A percentile compares a stretch with the other conserved stretches of the same genome.
Conservation (phyloP, 2,113 vertebrate species). For the Terrapene triunguis region DNA sequence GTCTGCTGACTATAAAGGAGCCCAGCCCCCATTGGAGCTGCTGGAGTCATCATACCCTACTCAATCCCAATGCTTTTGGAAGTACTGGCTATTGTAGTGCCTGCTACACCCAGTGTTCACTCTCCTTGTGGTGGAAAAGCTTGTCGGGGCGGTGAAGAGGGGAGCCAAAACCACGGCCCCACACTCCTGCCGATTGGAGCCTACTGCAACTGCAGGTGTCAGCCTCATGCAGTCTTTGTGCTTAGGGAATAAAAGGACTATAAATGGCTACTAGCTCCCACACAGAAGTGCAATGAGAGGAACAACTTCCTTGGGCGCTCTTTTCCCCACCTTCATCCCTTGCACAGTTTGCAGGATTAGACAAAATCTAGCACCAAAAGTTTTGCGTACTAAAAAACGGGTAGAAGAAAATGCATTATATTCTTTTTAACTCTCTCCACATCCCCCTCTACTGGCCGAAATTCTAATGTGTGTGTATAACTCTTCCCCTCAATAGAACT, state of each 20-base stretch:
- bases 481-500: background rate
- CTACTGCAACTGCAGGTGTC: background rate
- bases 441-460: background rate
- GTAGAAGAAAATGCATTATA: background rate
- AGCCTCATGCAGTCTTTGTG: background rate
- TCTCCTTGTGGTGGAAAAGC: background rate
- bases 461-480: background rate
- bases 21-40: background rate
- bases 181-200: background rate
- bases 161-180: background rate
- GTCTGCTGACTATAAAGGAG: background rate
- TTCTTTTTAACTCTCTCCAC: background rate
- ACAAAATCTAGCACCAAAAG: background rate
- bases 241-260: background rate
- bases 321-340: background rate
- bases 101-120: background rate
- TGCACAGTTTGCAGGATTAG: background rate
- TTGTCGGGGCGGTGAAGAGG: background rate
- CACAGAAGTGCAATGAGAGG: background rate
- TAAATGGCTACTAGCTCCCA: background rate
- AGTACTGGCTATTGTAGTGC: background rate
- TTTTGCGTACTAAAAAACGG: background rate
- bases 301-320: fast-evolving
- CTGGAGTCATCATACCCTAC: fast-evolving
- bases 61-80: background rate